Evolutionary conservation across 2,888 invertebrate genomes (phyloP), one percentile per base, ranked within the genome.

Genomic region (Notodonta ziczac): DNA sequence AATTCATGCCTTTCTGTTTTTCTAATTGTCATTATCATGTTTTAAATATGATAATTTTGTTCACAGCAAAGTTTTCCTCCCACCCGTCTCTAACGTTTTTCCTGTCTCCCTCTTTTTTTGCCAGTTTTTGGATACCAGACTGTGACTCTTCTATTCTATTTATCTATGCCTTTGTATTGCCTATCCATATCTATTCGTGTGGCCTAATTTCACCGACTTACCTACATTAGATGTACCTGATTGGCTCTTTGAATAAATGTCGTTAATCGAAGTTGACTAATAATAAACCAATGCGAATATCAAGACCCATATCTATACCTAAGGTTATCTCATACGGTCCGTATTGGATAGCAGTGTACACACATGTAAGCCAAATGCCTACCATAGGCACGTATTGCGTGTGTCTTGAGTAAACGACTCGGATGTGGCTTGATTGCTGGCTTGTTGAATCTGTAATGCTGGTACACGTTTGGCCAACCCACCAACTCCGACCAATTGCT

Each of bases 261-360:
- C 76, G 76, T 78, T 84, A 77, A 84, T 80, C 74, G 75, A 69
- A 80, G 81, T 78, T 81, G 10, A 42, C 80, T 79, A 87, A 87
- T 87, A 89, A 88, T 87, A 86, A 84, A 75, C 72, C 81, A 82
- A 85, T 82, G 82, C 77, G 86, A 86, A 85, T 83, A 82, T 59
- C 53, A 65, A 61, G 63, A 76, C 69, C 74, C 86, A 85, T 83
- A 82, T 59, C 51, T 64, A 61, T 64, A 76, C 69, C 74, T 72
- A 78, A 73, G 69, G 71, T 66, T 74, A 71, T 73, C 65, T 70
- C 58, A 66, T 60, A 67, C 61, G 56, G 63, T 64, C 59, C 60
- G 53, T 55, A 51, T 12, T 59, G 65, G 62, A 67, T 68, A 73
- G 65, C 65, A 74, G 69, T 68, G 59, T 73, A 69, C 60, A 60